Evolutionary conservation across 1,140 invertebrate genomes (phyloP).

Genomic region (Diuraphis noxia): DNA sequence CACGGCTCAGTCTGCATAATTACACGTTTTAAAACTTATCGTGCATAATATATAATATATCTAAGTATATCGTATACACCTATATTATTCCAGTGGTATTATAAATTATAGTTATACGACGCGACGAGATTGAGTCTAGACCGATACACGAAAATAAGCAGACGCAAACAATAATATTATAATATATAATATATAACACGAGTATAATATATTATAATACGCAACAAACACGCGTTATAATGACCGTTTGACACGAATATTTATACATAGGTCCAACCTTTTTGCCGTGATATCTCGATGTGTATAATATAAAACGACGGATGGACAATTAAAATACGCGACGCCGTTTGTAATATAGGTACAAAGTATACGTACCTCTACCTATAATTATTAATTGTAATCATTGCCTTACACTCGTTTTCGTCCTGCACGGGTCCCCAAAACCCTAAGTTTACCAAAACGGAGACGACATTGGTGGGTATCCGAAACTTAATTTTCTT

Average conservation of each 20-base stretch:
- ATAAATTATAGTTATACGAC: slow-evolving; percentile 10
- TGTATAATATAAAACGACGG: background rate
- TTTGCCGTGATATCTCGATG: background rate
- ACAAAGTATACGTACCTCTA: too few relatives aligned
- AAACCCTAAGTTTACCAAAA: background rate
- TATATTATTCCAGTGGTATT: background rate
- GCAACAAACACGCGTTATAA: background rate
- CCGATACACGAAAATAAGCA: background rate
- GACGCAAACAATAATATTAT: background rate
- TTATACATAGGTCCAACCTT: background rate
- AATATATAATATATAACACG: background rate
- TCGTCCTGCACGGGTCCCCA: background rate
- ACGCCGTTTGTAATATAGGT: background rate
- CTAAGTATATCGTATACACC: background rate
- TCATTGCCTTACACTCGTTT: background rate
- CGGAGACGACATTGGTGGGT: background rate
- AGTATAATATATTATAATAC: background rate
- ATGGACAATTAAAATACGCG: background rate
- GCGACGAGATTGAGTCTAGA: background rate
- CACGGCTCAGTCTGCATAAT: background rate
- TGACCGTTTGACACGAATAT: background rate
- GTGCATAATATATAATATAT: background rate
- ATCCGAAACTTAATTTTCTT: background rate
- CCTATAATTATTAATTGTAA: background rate
- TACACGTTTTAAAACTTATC: background rate